Evolutionary conservation across 2,888 invertebrate genomes (phyloP), one percentile per base, ranked within the genome.

Genomic region (Heliconius charithonia): DNA sequence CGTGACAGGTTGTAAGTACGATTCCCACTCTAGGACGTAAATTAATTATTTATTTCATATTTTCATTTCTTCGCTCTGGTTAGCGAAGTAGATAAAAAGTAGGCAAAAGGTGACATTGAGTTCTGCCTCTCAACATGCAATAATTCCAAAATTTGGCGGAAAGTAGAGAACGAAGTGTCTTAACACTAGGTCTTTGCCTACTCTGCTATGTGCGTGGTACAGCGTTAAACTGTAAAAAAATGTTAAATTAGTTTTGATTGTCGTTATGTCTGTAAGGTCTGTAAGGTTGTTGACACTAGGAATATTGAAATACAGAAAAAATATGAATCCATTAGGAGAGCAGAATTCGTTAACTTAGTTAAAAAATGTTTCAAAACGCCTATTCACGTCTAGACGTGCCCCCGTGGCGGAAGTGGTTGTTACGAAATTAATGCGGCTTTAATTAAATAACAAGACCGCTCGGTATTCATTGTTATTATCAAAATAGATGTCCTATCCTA

Each of bases 341-440:
- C 32, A 10, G 32, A 69, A 74, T 56, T 65, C 10, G 51, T 70
- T 27, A 62, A 78, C 78, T 75, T 27, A 27, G 69, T 78, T 75
- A 79, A 76, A 73, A 76, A 65, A 37, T 72, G 56, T 56, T 77
- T 70, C 45, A 63, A 72, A 66, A 80, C 56, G 41, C 66, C 67
- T 70, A 73, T 76, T 56, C 51, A 72, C 79, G 83, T 81, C 81
- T 83, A 82, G 82, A 81, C 81, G 75, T 78, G 81, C 81, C 81
- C 79, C 81, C 80, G 76, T 76, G 86, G 82, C 83, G 86, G 85
- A 86, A 87, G 88, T 87, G 86, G 87, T 91, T 92, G 91, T 93
- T 92, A 93, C 92, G 90, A 92, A 91, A 93, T 93, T 93, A 93
- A 91, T 90, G 87, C 87, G 89, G 89, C 89, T 92, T 92, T 92